Conservation (phyloP, 2,888 invertebrate genomes). For the Melipona beecheii region DNA sequence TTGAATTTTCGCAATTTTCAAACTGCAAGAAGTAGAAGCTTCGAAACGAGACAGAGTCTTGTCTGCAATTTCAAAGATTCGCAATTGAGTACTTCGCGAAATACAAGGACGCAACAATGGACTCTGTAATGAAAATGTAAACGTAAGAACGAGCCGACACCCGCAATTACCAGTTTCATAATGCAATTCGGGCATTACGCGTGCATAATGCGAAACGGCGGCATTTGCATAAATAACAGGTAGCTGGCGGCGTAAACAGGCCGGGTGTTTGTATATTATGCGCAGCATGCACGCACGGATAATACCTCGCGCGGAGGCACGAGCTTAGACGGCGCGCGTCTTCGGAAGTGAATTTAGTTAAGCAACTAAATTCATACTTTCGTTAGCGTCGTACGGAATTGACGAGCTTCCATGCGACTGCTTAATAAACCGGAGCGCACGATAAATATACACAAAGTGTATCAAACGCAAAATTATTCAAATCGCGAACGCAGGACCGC, state of each 20-base stretch:
- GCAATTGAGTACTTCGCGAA: background rate
- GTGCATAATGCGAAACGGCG: background rate
- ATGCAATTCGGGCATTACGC: background rate
- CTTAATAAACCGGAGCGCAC: constrained; percentile 2
- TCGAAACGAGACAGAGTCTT: no score
- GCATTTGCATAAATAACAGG: constrained; percentile 39
- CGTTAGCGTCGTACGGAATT: constrained; percentile 20
- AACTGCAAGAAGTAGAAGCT: no score
- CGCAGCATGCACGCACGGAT: constrained; percentile 5
- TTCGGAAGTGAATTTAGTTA: constrained; percentile 6
- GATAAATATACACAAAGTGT: background rate
- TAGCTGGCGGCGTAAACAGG: constrained; percentile 18
- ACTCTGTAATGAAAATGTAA: background rate
- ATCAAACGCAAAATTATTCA: background rate
- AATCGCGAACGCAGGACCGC: background rate
- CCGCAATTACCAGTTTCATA: constrained; percentile 8
- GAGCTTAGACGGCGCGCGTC: background rate
- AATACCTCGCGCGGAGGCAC: constrained; percentile 13
- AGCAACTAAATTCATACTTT: constrained; percentile 16
- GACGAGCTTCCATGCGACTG: constrained; percentile 3
- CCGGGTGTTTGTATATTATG: constrained; percentile 25
- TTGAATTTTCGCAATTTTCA: no score
- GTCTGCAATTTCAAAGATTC: no score
- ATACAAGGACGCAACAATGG: no score
- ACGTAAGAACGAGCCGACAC: background rate